Percentiles rank a stretch among this genome's conserved stretches.
Evolutionary conservation across 1,140 invertebrate species (phyloP).

Genomic region (Neodiprion lecontei): DNA sequence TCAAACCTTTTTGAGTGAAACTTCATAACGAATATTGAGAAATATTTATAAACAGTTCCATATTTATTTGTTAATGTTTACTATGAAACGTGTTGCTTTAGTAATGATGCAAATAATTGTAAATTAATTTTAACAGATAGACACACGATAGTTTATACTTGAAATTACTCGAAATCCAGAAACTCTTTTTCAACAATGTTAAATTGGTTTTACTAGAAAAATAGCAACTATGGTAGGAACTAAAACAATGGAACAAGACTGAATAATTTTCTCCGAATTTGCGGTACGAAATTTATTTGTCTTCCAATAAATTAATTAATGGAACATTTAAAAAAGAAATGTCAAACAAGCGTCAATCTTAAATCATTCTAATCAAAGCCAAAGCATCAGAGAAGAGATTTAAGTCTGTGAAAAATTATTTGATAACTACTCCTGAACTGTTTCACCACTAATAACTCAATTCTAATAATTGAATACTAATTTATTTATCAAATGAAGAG

Average conservation of each 20-base stretch:
- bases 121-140: not conserved
- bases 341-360: not conserved
- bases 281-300: not conserved
- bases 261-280: not conserved
- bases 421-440: not conserved
- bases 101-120: not conserved
- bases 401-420: not conserved
- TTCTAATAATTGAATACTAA: not conserved
- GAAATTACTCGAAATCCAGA: no score
- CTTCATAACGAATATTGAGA: not conserved
- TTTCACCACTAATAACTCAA: not conserved
- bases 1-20: not conserved
- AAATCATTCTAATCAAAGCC: not conserved
- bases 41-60: not conserved
- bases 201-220: not conserved
- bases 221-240: not conserved
- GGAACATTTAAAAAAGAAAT: not conserved
- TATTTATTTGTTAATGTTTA: not conserved
- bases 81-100: not conserved
- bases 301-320: not conserved
- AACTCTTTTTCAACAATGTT: not conserved
- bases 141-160: no score
- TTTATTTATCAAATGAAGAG: no score
- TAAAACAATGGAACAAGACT: not conserved
- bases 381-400: constrained; percentile 2